These are phyloP conservation scores for Argyresthia albistria DNA, from an alignment of 2,888 invertebrate species.

Conservation along the genomic window DNA sequence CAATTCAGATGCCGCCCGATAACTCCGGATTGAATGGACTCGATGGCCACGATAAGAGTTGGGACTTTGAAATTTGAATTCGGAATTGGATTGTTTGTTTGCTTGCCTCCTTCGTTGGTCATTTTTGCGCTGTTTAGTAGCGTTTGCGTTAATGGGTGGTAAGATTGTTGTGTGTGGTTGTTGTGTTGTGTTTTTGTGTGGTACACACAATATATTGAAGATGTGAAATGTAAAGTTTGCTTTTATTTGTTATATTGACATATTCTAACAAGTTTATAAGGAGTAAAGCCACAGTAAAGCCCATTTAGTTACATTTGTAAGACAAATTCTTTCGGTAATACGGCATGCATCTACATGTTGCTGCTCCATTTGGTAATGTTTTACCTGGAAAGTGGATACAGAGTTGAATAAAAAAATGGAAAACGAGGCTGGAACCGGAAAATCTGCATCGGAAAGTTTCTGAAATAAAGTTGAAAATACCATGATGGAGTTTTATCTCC, in stretches of 20 bases:
- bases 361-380: neutral
- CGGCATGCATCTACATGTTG: neutral
- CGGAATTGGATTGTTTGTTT: neutral
- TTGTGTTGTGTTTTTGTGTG: too few relatives aligned
- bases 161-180: too few relatives aligned
- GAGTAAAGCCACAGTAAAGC: too few relatives aligned
- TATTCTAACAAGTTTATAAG: too few relatives aligned
- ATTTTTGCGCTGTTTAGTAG: neutral
- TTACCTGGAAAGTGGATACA: neutral
- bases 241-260: too few relatives aligned
- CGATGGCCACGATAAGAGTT: neutral
- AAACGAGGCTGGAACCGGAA: slow-evolving; percentile 1
- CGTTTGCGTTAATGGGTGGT: neutral
- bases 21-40: slow-evolving; percentile 23
- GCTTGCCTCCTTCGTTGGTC: too few relatives aligned
- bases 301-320: too few relatives aligned
- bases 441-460: slow-evolving; percentile 1
- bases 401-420: neutral
- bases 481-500: slow-evolving; percentile 6
- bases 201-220: too few relatives aligned
- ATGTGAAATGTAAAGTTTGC: too few relatives aligned
- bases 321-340: too few relatives aligned
- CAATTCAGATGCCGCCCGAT: slow-evolving; percentile 27
- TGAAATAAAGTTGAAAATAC: slow-evolving; percentile 1
- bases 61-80: neutral